phyloP scores from a whole-genome alignment of 2,113 vertebrate genomes.

The Tetrao urogallus region DNA sequence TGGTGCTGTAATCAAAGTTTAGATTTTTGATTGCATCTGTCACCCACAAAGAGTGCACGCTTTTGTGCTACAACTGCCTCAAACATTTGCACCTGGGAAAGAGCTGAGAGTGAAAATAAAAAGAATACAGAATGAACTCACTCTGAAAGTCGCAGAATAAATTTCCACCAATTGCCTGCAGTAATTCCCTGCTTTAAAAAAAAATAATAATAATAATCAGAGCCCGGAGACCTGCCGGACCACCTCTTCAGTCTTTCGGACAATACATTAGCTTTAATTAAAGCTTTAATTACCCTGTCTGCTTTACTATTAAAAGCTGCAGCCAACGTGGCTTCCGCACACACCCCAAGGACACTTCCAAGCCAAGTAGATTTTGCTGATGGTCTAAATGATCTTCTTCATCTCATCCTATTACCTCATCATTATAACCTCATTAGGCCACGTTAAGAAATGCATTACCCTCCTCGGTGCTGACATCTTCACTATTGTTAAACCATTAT shows the following conservation, averaged over 20 bases:
- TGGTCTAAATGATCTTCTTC: background rate
- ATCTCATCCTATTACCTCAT: background rate
- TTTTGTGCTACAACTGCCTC: background rate
- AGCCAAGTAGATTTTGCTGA: background rate
- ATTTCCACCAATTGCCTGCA: background rate
- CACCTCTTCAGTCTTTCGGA: background rate
- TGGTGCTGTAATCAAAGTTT: background rate
- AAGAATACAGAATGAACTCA: background rate
- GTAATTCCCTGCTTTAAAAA: background rate
- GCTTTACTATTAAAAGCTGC: background rate
- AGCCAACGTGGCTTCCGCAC: background rate
- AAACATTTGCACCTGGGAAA: background rate
- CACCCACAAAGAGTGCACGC: background rate
- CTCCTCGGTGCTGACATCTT: background rate
- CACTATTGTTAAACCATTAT: background rate
- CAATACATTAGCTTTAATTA: background rate
- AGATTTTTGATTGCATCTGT: background rate
- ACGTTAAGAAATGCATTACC: background rate
- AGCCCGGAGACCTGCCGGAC: background rate
- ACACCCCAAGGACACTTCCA: background rate
- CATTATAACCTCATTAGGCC: background rate
- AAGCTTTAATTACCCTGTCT: background rate
- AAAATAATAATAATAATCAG: background rate
- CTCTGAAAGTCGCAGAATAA: background rate
- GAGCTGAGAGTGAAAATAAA: rapidly evolving